Evolutionary conservation across 1,140 invertebrate genomes (phyloP).

Genomic region (Diprion similis): DNA sequence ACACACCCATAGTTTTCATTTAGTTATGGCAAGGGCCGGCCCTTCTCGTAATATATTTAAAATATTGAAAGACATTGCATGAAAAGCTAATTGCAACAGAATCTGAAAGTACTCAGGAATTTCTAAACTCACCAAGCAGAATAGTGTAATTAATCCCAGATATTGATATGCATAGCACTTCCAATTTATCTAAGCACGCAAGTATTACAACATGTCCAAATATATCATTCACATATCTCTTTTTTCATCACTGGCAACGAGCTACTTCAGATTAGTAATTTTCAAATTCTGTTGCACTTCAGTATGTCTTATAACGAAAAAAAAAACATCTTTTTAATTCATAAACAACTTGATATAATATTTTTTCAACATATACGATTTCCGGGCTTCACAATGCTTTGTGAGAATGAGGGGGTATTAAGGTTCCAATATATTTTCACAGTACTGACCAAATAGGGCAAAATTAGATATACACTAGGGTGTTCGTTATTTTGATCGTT

Average conservation of each 20-base stretch:
- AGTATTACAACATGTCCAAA: too few species aligned
- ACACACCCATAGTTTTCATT: constrained; percentile 14
- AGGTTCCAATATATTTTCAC: background rate
- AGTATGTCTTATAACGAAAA: background rate
- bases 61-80: background rate
- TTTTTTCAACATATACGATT: background rate
- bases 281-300: background rate
- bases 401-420: too few species aligned
- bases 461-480: too few species aligned
- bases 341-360: constrained; percentile 1
- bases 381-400: too few species aligned
- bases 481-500: too few species aligned
- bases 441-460: background rate
- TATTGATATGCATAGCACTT: too few species aligned
- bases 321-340: background rate
- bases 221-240: too few species aligned
- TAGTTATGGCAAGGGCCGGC: constrained; percentile 40
- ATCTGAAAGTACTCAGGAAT: background rate
- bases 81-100: background rate
- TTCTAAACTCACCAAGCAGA: too few species aligned
- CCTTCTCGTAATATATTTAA: constrained; percentile 27
- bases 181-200: too few species aligned
- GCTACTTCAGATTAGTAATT: background rate
- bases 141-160: too few species aligned
- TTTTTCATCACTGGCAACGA: too few species aligned